Evolutionary conservation across 2,888 invertebrate species (phyloP).

Genomic region (Drosophila prolongata): DNA sequence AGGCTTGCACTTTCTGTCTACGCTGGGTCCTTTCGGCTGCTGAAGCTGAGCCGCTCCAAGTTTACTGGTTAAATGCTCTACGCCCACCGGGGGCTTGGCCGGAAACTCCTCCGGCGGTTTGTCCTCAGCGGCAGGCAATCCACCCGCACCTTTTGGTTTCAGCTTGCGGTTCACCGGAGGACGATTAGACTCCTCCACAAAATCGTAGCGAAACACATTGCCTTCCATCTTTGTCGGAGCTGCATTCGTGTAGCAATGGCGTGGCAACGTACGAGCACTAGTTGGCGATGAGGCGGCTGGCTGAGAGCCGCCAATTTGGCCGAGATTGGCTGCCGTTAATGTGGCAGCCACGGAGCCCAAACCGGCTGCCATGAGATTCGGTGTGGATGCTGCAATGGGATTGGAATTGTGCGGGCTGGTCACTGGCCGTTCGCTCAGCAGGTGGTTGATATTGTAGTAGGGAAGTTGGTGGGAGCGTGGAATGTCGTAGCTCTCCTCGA

Average conservation of each 20-base stretch:
- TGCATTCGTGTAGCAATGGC: conserved; percentile 86
- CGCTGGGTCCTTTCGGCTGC: conserved; percentile 84
- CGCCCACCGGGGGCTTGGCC: conserved; percentile 78
- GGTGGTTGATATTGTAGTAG: conserved; percentile 82
- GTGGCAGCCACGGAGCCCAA: conserved; percentile 21
- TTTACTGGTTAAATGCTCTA: conserved; percentile 68
- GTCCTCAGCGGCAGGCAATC: conserved; percentile 65
- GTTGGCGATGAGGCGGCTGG: conserved; percentile 52
- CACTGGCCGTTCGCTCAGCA: conserved; percentile 75
- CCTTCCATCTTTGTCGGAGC: conserved; percentile 85
- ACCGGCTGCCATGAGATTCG: conserved; percentile 78
- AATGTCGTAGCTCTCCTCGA: conserved; percentile 89
- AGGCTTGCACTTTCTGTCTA: conserved; percentile 88
- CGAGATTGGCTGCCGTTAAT: conserved; percentile 7
- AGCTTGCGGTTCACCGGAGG: conserved; percentile 92
- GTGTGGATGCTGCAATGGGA: conserved; percentile 83
- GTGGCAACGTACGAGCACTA: conserved; percentile 76
- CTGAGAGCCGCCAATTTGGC: conserved; percentile 23
- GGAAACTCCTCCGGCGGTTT: conserved; percentile 81
- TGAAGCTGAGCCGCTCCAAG: conserved; percentile 61
- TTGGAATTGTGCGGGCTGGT: conserved; percentile 78
- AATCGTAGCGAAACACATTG: conserved; percentile 86
- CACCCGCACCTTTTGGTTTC: conserved; percentile 87
- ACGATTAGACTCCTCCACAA: conserved; percentile 84
- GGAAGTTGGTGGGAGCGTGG: conserved; percentile 88